Base-by-base conservation (phyloP, 2,113 vertebrate species). In the Trogon melanurus region DNA sequence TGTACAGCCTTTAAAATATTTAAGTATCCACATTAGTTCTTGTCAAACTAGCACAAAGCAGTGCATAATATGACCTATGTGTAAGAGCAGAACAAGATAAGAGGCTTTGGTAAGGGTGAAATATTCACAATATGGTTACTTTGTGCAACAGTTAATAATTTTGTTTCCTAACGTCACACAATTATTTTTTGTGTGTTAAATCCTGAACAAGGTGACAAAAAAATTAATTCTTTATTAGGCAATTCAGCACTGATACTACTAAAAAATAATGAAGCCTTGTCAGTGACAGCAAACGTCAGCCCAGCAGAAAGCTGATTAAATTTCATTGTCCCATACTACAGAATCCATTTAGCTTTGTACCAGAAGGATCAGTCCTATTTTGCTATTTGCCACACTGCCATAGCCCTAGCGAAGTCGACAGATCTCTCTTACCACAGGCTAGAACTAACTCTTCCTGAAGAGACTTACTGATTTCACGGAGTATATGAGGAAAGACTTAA, bases 21-120 rank as follows among this genome's bases (percentile, higher is more conserved):
- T 98, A 98, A 98, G 98, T 96, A 98, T 98, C 89, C 98, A 98
- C 98, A 98, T 98, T 98, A 98, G 98, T 98, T 98, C 98, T 98
- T 98, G 98, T 98, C 98, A 98, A 97, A 97, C 94, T 96, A 97
- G 95, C 95, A 97, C 96, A 98, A 97, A 97, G 97, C 93, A 95
- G 95, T 97, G 97, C 95, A 98, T 98, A 97, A 98, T 97, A 97
- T 97, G 97, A 98, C 97, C 97, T 92, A 91, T 83, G 89, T 97
- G 93, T 97, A 97, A 93, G 93, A 97, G 94, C 91, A 97, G 97
- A 98, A 98, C 97, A 98, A 98, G 98, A 98, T 98, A 98, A 98
- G 97, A 97, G 89, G 96, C 58, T 97, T 96, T 67, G 85, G 91
- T 79, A 94, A 85, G 96, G 88, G 84, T 96, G 93, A 97, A 97